Evolutionary conservation across 2,797 vertebrate genomes (phyloP).

Genomic region (Falco rusticolus): DNA sequence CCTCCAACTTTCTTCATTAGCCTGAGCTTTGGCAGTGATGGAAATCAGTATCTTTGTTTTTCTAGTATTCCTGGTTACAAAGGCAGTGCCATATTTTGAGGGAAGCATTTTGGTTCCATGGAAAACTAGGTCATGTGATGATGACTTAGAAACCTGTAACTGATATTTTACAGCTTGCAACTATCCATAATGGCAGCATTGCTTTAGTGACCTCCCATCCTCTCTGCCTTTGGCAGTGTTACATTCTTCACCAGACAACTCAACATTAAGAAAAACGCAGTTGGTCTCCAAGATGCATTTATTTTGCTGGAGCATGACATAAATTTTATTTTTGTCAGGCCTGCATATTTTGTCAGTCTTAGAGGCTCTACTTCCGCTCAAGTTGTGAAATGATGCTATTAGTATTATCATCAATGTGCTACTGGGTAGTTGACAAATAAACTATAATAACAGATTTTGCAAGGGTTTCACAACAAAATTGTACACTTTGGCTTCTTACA

Average conservation of each 20-base stretch:
- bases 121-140: not conserved
- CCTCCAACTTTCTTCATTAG: rapidly evolving
- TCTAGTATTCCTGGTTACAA: not conserved
- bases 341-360: conserved; percentile 41
- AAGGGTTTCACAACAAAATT: conserved; percentile 18
- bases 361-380: not conserved
- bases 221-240: not conserved
- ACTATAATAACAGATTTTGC: conserved; percentile 37
- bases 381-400: conserved; percentile 28
- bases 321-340: conserved; percentile 27
- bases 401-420: conserved; percentile 4
- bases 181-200: not conserved
- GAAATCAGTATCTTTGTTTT: not conserved
- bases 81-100: not conserved
- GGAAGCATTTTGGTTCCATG: not conserved
- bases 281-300: not conserved
- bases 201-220: not conserved
- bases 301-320: not conserved
- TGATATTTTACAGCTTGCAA: not conserved
- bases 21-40: not conserved
- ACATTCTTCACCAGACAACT: not conserved
- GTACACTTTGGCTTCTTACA: conserved; percentile 1
- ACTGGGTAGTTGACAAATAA: conserved; percentile 27
- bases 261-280: not conserved
- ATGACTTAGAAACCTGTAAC: not conserved